Percentiles rank a stretch among this genome's conserved stretches.
Evolutionary conservation across 2,888 invertebrate genomes (phyloP).

Genomic region (Stenotaenia linearis): DNA sequence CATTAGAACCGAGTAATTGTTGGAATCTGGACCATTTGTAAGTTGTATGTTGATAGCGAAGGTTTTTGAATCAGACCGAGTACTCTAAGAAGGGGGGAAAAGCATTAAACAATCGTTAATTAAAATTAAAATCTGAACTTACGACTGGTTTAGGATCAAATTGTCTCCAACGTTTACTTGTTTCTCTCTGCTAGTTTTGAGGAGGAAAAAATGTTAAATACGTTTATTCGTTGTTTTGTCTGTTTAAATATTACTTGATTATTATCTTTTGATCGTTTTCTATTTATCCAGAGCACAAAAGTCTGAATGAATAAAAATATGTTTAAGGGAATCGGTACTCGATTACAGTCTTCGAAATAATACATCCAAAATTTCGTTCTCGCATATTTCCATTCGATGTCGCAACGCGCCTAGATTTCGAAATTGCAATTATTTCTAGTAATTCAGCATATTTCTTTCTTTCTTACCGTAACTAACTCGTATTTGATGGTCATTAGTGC

Average conservation of each 20-base stretch:
- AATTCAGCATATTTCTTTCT: not conserved
- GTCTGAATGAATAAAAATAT: constrained; percentile 48
- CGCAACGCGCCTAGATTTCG: constrained; percentile 48
- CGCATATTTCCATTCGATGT: constrained; percentile 70
- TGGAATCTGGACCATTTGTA: not conserved
- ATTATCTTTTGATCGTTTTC: not conserved
- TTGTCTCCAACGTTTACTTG: not conserved
- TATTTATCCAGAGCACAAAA: not conserved
- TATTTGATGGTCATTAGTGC: constrained; percentile 72
- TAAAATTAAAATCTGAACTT: no score
- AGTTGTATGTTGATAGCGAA: not conserved
- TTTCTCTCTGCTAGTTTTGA: no score
- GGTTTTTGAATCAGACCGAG: not conserved
- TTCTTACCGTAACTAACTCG: constrained; percentile 53
- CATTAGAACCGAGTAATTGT: not conserved
- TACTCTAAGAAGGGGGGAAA: not conserved
- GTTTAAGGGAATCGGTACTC: constrained; percentile 66
- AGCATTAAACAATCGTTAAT: no score
- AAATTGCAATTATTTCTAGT: not conserved
- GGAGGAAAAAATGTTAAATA: no score
- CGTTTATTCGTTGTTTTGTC: no score
- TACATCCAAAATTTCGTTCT: constrained; percentile 67
- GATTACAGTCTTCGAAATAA: constrained; percentile 47
- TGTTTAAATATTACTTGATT: no score
- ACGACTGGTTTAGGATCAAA: not conserved